Conservation (phyloP, 2,113 vertebrate genomes). For the Anguilla japonica region DNA sequence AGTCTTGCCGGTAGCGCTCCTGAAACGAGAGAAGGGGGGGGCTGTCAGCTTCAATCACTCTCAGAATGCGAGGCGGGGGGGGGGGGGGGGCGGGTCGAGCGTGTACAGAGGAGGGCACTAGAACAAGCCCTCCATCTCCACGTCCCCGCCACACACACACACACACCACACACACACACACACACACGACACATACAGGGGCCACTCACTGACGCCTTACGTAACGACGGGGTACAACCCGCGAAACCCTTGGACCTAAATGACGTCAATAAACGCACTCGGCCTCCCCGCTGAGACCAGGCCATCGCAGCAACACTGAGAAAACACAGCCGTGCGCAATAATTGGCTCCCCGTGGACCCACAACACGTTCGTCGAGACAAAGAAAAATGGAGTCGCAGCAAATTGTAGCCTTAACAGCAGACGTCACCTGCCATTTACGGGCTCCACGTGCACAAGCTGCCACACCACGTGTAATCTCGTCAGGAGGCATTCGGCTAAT, state of each 20-base stretch:
- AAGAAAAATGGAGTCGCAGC: too few relatives aligned
- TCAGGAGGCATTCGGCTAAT: not conserved
- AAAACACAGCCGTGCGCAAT: conserved; percentile 16
- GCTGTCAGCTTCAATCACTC: not conserved
- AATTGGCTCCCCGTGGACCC: conserved; percentile 25
- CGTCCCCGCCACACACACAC: too few relatives aligned
- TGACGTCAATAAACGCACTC: too few relatives aligned
- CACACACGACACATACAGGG: too few relatives aligned
- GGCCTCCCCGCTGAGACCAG: not conserved
- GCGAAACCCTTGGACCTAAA: too few relatives aligned
- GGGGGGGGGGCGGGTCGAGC: too few relatives aligned
- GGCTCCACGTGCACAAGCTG: too few relatives aligned
- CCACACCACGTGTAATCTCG: not conserved
- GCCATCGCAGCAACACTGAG: not conserved
- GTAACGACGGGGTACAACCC: too few relatives aligned
- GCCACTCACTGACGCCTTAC: too few relatives aligned
- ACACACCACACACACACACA: too few relatives aligned
- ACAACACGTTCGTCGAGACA: not conserved
- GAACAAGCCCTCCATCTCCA: not conserved
- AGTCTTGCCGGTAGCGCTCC: conserved; percentile 96
- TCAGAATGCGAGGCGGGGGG: too few relatives aligned
- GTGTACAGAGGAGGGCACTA: too few relatives aligned
- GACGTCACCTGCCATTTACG: not conserved
- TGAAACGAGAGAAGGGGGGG: conserved; percentile 48
- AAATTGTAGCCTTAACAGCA: not conserved